Conservation (phyloP, 1,140 invertebrate species). For the Muscidifurax raptorellus region DNA sequence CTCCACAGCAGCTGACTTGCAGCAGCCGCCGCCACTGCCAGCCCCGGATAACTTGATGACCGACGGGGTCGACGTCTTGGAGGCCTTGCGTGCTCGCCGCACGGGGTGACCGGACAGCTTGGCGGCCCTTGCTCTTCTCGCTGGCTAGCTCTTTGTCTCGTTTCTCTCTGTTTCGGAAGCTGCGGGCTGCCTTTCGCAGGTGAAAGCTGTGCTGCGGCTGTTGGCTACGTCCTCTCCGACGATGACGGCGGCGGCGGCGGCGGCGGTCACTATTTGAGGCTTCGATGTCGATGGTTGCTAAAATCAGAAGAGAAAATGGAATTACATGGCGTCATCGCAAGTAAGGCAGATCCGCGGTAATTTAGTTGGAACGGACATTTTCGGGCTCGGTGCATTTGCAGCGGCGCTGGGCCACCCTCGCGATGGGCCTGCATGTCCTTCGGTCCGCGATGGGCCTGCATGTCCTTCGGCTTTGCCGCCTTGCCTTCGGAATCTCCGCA, state of each 20-base stretch:
- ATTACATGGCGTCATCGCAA: no score
- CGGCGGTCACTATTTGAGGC: constrained; percentile 67
- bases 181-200: neutral
- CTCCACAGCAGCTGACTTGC: constrained; percentile 55
- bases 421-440: no score
- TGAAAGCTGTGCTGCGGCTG: neutral
- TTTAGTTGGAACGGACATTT: no score
- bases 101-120: constrained; percentile 11
- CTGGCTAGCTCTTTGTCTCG: neutral
- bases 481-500: no score
- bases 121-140: neutral
- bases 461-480: no score
- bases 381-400: no score
- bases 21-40: constrained; percentile 68
- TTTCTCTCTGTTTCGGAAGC: neutral
- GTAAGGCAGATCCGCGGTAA: no score
- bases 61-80: constrained; percentile 74
- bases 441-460: no score
- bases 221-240: neutral
- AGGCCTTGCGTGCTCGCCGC: constrained; percentile 65
- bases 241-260: neutral
- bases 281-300: constrained; percentile 65
- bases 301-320: constrained; percentile 61
- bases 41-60: constrained; percentile 73
- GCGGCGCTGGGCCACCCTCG: no score